A percentile compares a stretch with the other conserved stretches of the same genome.
phyloP scores from a whole-genome alignment of 2,888 invertebrate species.

The Cryptophagus acutangulus region DNA sequence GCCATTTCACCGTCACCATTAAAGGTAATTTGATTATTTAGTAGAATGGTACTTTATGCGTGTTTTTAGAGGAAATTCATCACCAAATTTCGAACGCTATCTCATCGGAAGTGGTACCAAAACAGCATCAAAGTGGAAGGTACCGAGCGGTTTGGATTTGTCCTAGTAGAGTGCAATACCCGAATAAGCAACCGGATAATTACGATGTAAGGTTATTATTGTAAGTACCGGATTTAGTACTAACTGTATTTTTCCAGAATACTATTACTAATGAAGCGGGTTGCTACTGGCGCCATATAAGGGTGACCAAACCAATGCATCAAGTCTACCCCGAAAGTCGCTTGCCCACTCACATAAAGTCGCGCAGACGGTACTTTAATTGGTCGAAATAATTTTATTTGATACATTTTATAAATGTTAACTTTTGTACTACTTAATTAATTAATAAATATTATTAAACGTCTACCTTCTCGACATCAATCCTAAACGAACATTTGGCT shows the following conservation, averaged over 20 bases:
- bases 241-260: constrained; percentile 29
- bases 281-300: constrained; percentile 41
- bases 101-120: constrained; percentile 14
- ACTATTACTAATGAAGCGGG: constrained; percentile 35
- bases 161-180: constrained; percentile 42
- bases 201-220: constrained; percentile 33
- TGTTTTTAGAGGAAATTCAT: constrained; percentile 25
- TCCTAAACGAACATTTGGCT: constrained; percentile 27
- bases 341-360: constrained; percentile 26
- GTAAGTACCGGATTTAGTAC: constrained; percentile 6
- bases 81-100: constrained; percentile 23
- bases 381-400: constrained; percentile 24
- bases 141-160: constrained; percentile 42
- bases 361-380: constrained; percentile 26
- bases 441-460: no score
- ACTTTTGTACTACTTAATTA: no score
- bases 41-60: no score
- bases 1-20: constrained; percentile 59
- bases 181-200: constrained; percentile 34
- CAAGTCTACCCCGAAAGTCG: constrained; percentile 29
- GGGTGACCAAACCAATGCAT: constrained; percentile 31
- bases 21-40: constrained; percentile 52
- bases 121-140: constrained; percentile 20
- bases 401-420: no score
- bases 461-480: no score